Evolutionary conservation across 2,888 invertebrate genomes (phyloP), one percentile per base, ranked within the genome.

Genomic region (Zonitis immaculata): DNA sequence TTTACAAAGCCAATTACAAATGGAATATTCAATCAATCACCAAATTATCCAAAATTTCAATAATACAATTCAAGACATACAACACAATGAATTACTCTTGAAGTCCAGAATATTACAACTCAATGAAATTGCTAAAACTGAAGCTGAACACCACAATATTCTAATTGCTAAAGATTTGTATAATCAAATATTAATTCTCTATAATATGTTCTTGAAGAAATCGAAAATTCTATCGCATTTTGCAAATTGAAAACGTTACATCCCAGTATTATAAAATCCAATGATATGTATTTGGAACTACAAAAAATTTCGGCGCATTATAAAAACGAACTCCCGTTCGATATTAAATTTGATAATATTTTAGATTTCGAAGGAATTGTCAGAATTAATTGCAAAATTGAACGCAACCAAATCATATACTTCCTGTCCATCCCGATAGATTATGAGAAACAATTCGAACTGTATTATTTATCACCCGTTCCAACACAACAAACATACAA

Each of bases 171-270:
- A 52, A 44, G 52, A 55, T 30, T 18, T 48, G 14, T 50, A 30
- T 25, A 44, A 50, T 26, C 52, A 52, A 51, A 18, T 53, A 25
- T n/a, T 53, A 14, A 53, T 50, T 20, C 30, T 51, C n/a, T 44
- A 50, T 26, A 50, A 30, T n/a, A 32, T 26, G 25, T 53, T 26
- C 14, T 53, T n/a, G 22, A 53, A 51, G 28, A 28, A 12, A 52
- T 56, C 26, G 43, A 56, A 50, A 54, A 54, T 44, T 56, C 56
- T 14, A 14, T 56, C 22, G 49, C 52, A 5, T 56, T 56, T 49
- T 54, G 56, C 44, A 56, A 54, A 54, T 35, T 54, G 16, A 44
- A 45, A 32, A 54, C 46, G 9, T 45, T 56, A 16, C 49, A 52
- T 22, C 52, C 52, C 3, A 54, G 45, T 45, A 56, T 56, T 39